These are phyloP conservation scores for Phyllostomus discolor DNA, from an alignment of 2,113 vertebrate species.

Conservation along the genomic window DNA sequence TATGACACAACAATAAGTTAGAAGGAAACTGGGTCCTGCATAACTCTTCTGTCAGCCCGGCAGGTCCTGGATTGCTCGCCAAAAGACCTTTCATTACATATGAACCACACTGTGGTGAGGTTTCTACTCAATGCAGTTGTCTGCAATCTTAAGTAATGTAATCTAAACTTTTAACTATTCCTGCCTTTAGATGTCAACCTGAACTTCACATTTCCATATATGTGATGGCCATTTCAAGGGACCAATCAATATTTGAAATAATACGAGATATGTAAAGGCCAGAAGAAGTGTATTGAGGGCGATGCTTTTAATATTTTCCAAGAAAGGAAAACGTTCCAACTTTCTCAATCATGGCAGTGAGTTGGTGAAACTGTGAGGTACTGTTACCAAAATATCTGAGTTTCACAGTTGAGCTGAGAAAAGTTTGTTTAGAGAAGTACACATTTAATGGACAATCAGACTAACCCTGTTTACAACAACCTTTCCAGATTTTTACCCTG, in stretches of 20 bases:
- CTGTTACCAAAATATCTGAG: neutral
- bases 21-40: neutral
- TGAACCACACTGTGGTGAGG: neutral
- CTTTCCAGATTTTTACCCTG: conserved; percentile 21
- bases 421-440: conserved; percentile 3
- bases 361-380: neutral
- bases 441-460: neutral
- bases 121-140: neutral
- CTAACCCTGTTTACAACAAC: conserved; percentile 25
- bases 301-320: neutral
- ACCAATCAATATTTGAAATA: neutral
- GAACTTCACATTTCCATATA: neutral
- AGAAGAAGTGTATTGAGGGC: neutral
- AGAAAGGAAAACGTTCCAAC: neutral
- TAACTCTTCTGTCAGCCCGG: neutral
- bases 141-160: neutral
- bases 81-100: neutral
- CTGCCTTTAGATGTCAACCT: neutral
- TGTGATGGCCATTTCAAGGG: neutral
- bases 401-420: conserved; percentile 18
- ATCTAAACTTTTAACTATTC: neutral
- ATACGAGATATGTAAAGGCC: neutral
- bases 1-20: neutral
- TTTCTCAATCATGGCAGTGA: neutral
- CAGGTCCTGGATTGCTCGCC: neutral